Conservation (phyloP, 1,140 invertebrate genomes). For the Formica exsecta region DNA sequence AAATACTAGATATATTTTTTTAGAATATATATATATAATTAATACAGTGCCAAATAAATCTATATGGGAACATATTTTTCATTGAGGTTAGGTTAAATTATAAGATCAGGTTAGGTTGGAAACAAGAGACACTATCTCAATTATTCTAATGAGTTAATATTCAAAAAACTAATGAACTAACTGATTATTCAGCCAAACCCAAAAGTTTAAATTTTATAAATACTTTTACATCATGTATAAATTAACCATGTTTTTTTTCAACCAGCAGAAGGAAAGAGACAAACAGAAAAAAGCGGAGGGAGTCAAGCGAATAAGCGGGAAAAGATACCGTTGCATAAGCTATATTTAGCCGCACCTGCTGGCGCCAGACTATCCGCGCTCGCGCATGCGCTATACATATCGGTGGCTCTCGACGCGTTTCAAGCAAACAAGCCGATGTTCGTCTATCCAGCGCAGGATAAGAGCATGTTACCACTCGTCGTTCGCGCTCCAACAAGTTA, state of each 20-base stretch:
- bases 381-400: slow-evolving; percentile 56
- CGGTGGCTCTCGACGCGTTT: slow-evolving; percentile 18
- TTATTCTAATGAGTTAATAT: not conserved
- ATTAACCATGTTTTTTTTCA: slow-evolving; percentile 32
- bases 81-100: not conserved
- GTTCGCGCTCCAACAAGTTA: slow-evolving; percentile 28
- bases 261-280: not conserved
- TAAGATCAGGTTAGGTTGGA: not conserved
- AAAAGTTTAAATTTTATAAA: not conserved
- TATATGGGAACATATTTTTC: not conserved
- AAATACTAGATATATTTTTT: not conserved
- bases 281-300: slow-evolving; percentile 28
- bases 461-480: slow-evolving; percentile 25
- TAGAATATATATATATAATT: not conserved
- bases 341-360: slow-evolving; percentile 77
- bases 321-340: slow-evolving; percentile 72
- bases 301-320: slow-evolving; percentile 9
- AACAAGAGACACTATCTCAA: not conserved
- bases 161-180: not conserved
- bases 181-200: not conserved
- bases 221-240: not conserved
- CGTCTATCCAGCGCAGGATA: slow-evolving; percentile 31
- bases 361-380: slow-evolving; percentile 74
- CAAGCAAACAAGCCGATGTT: slow-evolving; percentile 4
- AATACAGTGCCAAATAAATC: not conserved